Conservation (phyloP, 2,888 invertebrate species). For the Molorchus minor region DNA sequence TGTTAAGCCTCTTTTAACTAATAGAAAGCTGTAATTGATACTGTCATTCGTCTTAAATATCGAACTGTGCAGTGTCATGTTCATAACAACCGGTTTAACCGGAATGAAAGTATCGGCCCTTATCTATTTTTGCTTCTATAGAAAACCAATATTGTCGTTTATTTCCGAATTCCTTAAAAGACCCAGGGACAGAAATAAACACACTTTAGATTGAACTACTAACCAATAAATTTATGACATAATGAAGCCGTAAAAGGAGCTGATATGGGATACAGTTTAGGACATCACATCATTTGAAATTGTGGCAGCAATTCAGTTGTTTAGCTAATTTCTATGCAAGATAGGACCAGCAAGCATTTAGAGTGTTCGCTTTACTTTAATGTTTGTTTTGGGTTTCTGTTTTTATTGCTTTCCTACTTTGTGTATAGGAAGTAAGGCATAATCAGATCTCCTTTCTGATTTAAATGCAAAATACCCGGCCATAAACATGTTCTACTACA, state of each 20-base stretch:
- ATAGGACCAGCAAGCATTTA: slow-evolving; percentile 49
- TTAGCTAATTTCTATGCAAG: slow-evolving; percentile 45
- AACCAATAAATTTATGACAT: slow-evolving; percentile 17
- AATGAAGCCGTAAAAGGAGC: slow-evolving; percentile 29
- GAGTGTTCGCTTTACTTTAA: slow-evolving; percentile 51
- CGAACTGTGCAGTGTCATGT: no score
- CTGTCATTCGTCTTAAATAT: no score
- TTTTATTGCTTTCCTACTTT: slow-evolving; percentile 46
- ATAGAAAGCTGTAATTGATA: no score
- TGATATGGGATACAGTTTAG: slow-evolving; percentile 20
- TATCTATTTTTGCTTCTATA: no score
- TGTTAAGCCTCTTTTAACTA: no score
- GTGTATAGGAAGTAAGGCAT: slow-evolving; percentile 45
- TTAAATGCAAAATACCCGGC: slow-evolving; percentile 45
- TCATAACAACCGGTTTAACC: no score
- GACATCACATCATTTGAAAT: slow-evolving; percentile 33
- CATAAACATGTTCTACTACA: slow-evolving; percentile 33
- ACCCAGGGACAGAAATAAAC: no score
- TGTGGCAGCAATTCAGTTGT: slow-evolving; percentile 36
- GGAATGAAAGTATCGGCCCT: no score
- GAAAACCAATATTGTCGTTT: no score
- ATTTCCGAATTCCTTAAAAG: no score
- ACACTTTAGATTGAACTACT: slow-evolving; percentile 14
- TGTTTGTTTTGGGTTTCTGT: slow-evolving; percentile 49
- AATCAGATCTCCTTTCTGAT: slow-evolving; percentile 47